Conservation (phyloP, 2,888 invertebrate species). For the Tenodera sinensis region DNA sequence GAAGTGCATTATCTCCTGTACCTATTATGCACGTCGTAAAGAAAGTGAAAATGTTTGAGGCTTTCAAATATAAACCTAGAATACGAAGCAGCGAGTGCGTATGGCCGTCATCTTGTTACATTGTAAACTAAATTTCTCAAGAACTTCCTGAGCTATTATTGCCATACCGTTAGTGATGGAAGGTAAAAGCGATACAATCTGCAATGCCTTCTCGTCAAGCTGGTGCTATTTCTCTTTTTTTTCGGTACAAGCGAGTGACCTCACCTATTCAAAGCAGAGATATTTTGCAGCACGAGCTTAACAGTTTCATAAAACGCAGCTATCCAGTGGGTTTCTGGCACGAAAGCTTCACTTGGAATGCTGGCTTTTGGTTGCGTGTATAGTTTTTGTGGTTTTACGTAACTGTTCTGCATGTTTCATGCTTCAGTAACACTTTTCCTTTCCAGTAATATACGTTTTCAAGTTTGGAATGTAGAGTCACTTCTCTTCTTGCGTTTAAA, state of each 20-base stretch:
- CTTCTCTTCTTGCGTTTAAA: too few species aligned
- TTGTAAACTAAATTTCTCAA: neutral
- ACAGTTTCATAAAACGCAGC: too few species aligned
- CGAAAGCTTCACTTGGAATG: too few species aligned
- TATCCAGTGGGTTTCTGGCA: too few species aligned
- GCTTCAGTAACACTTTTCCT: neutral
- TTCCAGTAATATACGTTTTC: neutral
- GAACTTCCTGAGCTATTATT: neutral
- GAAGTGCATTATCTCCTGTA: too few species aligned
- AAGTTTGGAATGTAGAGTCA: neutral
- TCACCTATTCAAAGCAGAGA: too few species aligned
- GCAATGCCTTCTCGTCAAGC: neutral
- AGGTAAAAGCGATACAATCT: neutral
- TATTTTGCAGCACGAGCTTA: too few species aligned
- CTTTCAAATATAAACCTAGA: too few species aligned
- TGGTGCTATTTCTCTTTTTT: neutral
- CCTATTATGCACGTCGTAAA: too few species aligned
- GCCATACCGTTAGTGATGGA: neutral
- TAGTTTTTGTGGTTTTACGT: neutral
- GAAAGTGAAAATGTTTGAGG: too few species aligned
- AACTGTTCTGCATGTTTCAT: neutral
- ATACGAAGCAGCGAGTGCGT: too few species aligned
- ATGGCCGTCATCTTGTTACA: too few species aligned
- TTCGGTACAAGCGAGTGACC: neutral
- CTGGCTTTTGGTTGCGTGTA: neutral